A percentile compares a stretch with the other conserved stretches of the same genome.
Conservation (phyloP, 2,113 vertebrate species). For the Garra rufa region DNA sequence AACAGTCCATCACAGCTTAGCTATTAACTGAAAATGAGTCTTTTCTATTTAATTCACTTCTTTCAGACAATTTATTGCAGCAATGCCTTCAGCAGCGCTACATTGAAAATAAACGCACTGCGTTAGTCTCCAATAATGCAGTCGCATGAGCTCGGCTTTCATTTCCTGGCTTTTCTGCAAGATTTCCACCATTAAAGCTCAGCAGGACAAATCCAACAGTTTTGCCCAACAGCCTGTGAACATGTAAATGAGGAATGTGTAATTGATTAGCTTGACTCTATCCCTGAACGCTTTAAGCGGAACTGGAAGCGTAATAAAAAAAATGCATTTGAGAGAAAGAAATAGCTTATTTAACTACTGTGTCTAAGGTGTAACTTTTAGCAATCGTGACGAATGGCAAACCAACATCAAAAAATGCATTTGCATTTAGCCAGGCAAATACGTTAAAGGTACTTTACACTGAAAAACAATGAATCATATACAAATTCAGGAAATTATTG, state of each 20-base stretch:
- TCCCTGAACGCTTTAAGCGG: not conserved
- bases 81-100: not conserved
- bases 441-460: not conserved
- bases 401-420: not conserved
- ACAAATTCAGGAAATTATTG: not conserved
- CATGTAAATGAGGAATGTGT: conserved; percentile 43
- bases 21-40: not conserved
- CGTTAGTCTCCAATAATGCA: conserved; percentile 5
- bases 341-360: conserved; percentile 25
- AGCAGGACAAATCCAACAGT: conserved; percentile 52
- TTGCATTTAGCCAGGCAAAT: not conserved
- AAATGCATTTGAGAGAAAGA: not conserved
- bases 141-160: not conserved
- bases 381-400: not conserved
- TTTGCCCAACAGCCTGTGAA: conserved; percentile 46
- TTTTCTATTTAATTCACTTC: not conserved
- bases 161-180: conserved; percentile 20
- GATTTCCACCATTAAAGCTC: conserved; percentile 33
- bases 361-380: not conserved
- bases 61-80: not conserved
- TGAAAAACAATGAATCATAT: not conserved
- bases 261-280: conserved; percentile 52
- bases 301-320: conserved; percentile 14
- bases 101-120: not conserved
- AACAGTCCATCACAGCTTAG: not conserved